These are phyloP conservation scores for Oscheius myriophilus DNA, from an alignment of 2,888 invertebrate species.

Conservation along the genomic window DNA sequence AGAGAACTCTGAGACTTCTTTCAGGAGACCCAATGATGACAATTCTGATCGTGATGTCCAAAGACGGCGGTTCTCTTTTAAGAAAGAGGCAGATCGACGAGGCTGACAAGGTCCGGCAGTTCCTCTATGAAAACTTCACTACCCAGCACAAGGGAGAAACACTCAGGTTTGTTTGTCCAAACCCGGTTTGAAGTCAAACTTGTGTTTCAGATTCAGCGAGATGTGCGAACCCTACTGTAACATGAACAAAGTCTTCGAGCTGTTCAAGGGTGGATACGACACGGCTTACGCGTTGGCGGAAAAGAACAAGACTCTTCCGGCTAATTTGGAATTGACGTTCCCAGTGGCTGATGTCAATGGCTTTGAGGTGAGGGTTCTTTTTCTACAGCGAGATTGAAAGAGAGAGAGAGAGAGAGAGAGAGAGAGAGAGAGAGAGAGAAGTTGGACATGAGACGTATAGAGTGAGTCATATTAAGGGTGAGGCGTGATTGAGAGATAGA, in stretches of 20 bases:
- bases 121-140: conserved; percentile 53
- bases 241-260: conserved; percentile 61
- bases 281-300: conserved; percentile 37
- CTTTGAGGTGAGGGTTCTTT: conserved; percentile 39
- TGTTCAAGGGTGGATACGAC: conserved; percentile 60
- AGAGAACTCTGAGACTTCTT: conserved; percentile 20
- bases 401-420: not conserved
- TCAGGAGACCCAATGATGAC: conserved; percentile 69
- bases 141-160: conserved; percentile 36
- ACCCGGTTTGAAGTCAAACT: not conserved
- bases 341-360: conserved; percentile 62
- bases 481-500: too few species aligned
- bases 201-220: conserved; percentile 45
- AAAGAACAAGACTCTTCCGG: conserved; percentile 28
- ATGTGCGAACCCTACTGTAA: conserved; percentile 68
- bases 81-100: conserved; percentile 61
- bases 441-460: too few species aligned
- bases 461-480: too few species aligned
- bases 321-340: conserved; percentile 49
- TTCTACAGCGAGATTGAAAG: too few species aligned
- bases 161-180: conserved; percentile 19
- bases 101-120: conserved; percentile 53
- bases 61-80: conserved; percentile 67
- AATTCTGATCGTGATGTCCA: conserved; percentile 62
- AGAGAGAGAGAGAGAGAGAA: too few species aligned